Percentiles rank a stretch among this genome's conserved stretches.
phyloP scores from a whole-genome alignment of 2,888 invertebrate species.

The Sylvicola fuscatus region DNA sequence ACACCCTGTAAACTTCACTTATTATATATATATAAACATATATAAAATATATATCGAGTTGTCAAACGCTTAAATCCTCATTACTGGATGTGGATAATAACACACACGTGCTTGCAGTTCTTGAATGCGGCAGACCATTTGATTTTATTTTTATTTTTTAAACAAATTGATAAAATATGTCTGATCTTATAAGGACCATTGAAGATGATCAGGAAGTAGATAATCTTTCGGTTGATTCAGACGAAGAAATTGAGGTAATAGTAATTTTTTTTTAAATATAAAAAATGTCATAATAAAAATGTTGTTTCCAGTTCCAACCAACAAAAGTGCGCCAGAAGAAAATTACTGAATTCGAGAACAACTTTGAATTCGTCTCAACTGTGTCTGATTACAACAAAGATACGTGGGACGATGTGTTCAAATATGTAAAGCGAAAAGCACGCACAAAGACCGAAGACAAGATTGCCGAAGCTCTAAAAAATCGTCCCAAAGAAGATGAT shows the following conservation, averaged over 20 bases:
- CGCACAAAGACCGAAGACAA: slow-evolving; percentile 69
- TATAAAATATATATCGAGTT: no score
- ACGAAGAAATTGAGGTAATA: slow-evolving; percentile 55
- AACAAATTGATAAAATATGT: slow-evolving; percentile 11
- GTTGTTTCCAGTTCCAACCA: slow-evolving; percentile 51
- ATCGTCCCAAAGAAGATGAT: slow-evolving; percentile 30
- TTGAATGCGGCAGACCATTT: no score
- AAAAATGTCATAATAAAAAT: slow-evolving; percentile 6
- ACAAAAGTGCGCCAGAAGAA: slow-evolving; percentile 51
- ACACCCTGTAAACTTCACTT: no score
- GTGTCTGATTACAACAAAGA: slow-evolving; percentile 63
- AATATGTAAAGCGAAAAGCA: slow-evolving; percentile 59
- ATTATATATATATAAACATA: no score
- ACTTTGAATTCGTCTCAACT: slow-evolving; percentile 60
- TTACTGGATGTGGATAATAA: no score
- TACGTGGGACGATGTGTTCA: slow-evolving; percentile 58
- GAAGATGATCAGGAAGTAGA: slow-evolving; percentile 64
- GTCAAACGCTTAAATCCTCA: no score
- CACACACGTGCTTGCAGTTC: no score
- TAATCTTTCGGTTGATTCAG: slow-evolving; percentile 60
- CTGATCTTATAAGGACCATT: slow-evolving; percentile 61
- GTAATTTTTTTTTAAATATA: background rate
- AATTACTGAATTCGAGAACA: slow-evolving; percentile 56
- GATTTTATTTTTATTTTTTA: no score
- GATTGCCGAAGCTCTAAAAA: slow-evolving; percentile 39